Base-by-base conservation (phyloP, 2,113 vertebrate species). In the Chloroceryle aenea region DNA sequence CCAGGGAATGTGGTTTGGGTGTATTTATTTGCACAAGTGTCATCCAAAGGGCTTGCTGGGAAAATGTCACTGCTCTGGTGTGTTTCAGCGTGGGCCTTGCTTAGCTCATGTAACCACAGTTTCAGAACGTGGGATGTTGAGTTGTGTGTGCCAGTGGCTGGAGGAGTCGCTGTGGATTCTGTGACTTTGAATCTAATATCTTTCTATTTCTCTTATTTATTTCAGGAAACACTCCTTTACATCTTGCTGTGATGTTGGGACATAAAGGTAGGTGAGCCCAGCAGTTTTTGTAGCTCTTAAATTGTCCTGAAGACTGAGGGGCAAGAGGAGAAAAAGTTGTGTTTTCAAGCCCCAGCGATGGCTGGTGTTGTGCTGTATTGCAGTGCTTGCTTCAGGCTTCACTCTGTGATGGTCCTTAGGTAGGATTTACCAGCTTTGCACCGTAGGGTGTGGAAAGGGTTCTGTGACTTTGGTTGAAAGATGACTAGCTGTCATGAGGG, bases 181-280 rank as follows among this genome's bases (percentile, higher is more conserved):
- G n/a, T 30, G 36, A 42, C n/a, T 17, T 61, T 58, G 58, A 69
- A 80, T 91, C 66, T 89, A 67, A 82, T 38, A 3, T 36, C 5
- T 67, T 45, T n/a, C 48, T 78, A 8, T 95, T 97, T 91, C 84
- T 91, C 1, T 93, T 92, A 9, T 85, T 96, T 93, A 21, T 97
- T 98, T 89, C 95, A 99, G 99, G 99, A 98, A 99, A 99, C 97
- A 99, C 99, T 93, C 99, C 99, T 62, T 97, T 99, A 95, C 99
- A 99, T 97, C 99, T 99, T 71, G 99, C 99, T 97, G 99, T 99
- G 94, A 99, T 99, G 99, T 98, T 99, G 98, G 99, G 99, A 71
- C 98, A 99, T 97, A 99, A 99, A 99, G 99, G 99, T 99, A 96
- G 98, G 99, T 98, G 95, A 78, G 84, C 22, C 40, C 45, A 12